Conservation (phyloP, 1,140 invertebrate genomes). For the honey bee (Apis mellifera) region Amel_HAv3.1 CM009940.2:8197001-8197500, state of each 20-base stretch:
- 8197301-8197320: conserved; percentile 69
- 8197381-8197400: conserved; percentile 73
- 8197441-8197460: conserved; percentile 52
- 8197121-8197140: conserved; percentile 13
- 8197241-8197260: conserved; percentile 40
- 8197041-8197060: conserved; percentile 48
- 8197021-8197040: conserved; percentile 25
- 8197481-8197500: conserved; percentile 46
- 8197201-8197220: conserved; percentile 57
- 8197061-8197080: conserved; percentile 4
- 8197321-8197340: conserved; percentile 70
- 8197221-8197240: conserved; percentile 15
- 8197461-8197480: conserved; percentile 1
- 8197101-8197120: neutral
- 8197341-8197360: conserved; percentile 66
- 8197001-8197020: neutral
- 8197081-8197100: neutral
- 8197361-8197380: conserved; percentile 68
- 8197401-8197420: conserved; percentile 72
- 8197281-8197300: conserved; percentile 60
- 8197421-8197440: conserved; percentile 72
- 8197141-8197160: neutral
- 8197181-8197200: conserved; percentile 42
- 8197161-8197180: conserved; percentile 28
- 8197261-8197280: conserved; percentile 42